Base-by-base conservation (phyloP, 2,797 vertebrate genomes). In the Paguma larvata region DNA sequence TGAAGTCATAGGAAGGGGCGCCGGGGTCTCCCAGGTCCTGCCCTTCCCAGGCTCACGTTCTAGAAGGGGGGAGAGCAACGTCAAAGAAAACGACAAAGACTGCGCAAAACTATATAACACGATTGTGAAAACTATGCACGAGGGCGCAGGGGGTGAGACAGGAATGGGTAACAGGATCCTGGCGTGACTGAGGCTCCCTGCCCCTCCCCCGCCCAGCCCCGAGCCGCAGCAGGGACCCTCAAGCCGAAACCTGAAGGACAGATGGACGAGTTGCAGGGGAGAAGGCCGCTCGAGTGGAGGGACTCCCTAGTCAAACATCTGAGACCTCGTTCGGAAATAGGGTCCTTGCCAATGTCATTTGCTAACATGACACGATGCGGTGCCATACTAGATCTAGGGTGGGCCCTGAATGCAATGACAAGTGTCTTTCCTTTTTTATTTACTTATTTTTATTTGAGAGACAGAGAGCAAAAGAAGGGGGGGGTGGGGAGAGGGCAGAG, bases 151-250 rank as follows among this genome's bases (percentile, higher is more conserved):
- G 25, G n/a, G 63, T 23, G 18, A 32, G 2, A 14, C 3, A 11
- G 30, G 48, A 48, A n/a, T 5, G 12, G 21, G 34, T 12, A 30
- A 73, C 0, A 1, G 6, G 67, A 30, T 63, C 16, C 41, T 12
- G 38, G 63, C 38, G 11, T 19, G 44, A 46, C 73, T 2, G 25
- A 41, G n/a, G 1, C 67, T 67, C 63, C 9, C 30, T 75, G 72
- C 4, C 63, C 56, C 56, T 10, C 56, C 21, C 19, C 53, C 53
- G 2, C 72, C 62, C 30, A 12, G 34, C 44, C 25, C 41, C 4
- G 15, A 48, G 48, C 73, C 32, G 73, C 73, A 77, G 34, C 70
- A 78, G 72, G 72, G 25, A 62, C 38, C 41, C 62, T 63, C 30
- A 38, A 44, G 73, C 73, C 41, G 10, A 82, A 27, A 14, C 80